phyloP scores from a whole-genome alignment of 2,888 invertebrate species.

The Syrista parreyssii region DNA sequence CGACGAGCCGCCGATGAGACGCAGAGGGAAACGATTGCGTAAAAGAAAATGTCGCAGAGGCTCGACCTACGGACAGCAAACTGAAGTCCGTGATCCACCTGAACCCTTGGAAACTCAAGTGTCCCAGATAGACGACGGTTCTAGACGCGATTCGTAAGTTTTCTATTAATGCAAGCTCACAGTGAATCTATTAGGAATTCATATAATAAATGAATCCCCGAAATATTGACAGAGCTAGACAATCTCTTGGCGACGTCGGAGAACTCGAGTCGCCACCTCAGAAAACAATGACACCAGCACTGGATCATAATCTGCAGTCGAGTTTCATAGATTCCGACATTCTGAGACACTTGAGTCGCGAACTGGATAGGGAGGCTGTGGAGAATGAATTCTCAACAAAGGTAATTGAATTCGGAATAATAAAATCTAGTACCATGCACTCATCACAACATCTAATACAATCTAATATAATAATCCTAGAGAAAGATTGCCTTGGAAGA shows the following conservation, averaged over 20 bases:
- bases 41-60: slow-evolving; percentile 57
- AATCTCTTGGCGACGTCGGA: slow-evolving; percentile 20
- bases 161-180: neutral
- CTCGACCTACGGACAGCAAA: slow-evolving; percentile 60
- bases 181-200: no score
- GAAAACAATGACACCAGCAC: slow-evolving; percentile 25
- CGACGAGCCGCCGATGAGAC: slow-evolving; percentile 39
- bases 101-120: slow-evolving; percentile 75
- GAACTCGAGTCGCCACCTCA: slow-evolving; percentile 29
- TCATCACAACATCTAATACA: no score
- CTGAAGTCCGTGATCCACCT: slow-evolving; percentile 67
- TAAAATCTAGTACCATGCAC: no score
- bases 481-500: slow-evolving; percentile 77
- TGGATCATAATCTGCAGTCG: slow-evolving; percentile 30
- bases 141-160: slow-evolving; percentile 52
- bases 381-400: slow-evolving; percentile 78
- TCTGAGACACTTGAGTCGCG: slow-evolving; percentile 74
- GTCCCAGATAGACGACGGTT: slow-evolving; percentile 67
- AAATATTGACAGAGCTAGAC: slow-evolving; percentile 27
- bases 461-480: slow-evolving; percentile 60
- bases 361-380: slow-evolving; percentile 75
- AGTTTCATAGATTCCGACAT: slow-evolving; percentile 73
- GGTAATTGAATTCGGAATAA: slow-evolving; percentile 60
- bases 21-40: slow-evolving; percentile 54
- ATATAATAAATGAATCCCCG: no score